Evolutionary conservation across 2,888 invertebrate genomes (phyloP).

Genomic region (Drosophila histrio): DNA sequence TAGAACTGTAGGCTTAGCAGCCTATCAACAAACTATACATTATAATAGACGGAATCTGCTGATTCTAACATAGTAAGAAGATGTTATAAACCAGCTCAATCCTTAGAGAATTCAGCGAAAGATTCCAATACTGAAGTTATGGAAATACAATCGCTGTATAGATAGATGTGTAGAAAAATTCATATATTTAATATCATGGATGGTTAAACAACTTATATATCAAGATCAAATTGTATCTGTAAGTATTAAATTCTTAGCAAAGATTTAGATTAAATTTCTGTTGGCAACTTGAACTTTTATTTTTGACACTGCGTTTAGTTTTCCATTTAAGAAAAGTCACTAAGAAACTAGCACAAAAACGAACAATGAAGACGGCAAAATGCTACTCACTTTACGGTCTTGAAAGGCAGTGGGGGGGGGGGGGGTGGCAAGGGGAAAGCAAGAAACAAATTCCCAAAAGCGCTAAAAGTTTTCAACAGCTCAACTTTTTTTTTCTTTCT

Average conservation of each 20-base stretch:
- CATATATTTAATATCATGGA: not conserved
- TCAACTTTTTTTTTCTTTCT: slow-evolving; percentile 12
- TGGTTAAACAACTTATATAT: no score
- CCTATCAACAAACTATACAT: no score
- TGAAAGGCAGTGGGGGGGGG: not conserved
- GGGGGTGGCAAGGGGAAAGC: slow-evolving; percentile 7
- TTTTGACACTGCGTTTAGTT: slow-evolving; percentile 38
- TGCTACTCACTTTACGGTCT: slow-evolving; percentile 50
- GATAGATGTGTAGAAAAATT: not conserved
- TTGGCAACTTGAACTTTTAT: slow-evolving; percentile 14
- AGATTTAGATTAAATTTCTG: slow-evolving; percentile 19
- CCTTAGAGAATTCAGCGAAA: no score
- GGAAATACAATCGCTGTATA: not conserved
- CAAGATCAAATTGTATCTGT: not conserved
- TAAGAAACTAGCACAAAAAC: slow-evolving; percentile 36
- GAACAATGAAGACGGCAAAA: slow-evolving; percentile 17
- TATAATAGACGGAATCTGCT: no score
- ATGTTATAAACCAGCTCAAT: no score
- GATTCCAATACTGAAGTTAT: no score
- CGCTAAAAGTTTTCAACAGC: slow-evolving; percentile 59
- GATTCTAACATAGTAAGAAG: no score
- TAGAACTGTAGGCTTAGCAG: no score
- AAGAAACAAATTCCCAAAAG: slow-evolving; percentile 52
- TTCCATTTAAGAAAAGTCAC: slow-evolving; percentile 42
- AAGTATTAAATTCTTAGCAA: not conserved